Evolutionary conservation across 2,113 vertebrate genomes (phyloP).

Genomic region (Oreotragus oreotragus): DNA sequence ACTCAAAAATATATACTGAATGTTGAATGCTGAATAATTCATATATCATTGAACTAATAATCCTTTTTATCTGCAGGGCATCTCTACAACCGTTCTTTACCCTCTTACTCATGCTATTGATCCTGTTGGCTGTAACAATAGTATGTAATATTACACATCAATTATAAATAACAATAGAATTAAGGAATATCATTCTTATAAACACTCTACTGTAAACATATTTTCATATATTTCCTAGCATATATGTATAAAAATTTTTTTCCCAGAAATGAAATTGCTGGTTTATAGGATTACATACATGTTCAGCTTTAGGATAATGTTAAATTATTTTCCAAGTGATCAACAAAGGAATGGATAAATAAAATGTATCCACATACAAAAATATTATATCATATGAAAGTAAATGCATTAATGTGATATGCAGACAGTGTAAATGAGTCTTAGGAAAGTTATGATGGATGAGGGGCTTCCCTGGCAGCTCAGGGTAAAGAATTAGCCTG

Average conservation of each 20-base stretch:
- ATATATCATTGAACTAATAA: conserved; percentile 21
- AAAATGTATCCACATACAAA: not conserved
- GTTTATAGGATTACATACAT: not conserved
- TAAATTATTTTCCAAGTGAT: not conserved
- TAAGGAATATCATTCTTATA: not conserved
- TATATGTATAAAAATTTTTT: not conserved
- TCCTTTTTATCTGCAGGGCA: not conserved
- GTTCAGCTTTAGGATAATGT: not conserved
- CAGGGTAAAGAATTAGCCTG: not conserved
- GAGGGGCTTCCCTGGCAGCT: not conserved
- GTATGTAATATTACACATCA: not conserved
- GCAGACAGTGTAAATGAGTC: not conserved
- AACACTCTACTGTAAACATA: not conserved
- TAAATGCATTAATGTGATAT: not conserved
- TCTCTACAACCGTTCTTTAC: not conserved
- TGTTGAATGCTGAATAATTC: conserved; percentile 42
- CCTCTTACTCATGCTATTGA: not conserved
- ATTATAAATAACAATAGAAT: not conserved
- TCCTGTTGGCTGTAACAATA: not conserved
- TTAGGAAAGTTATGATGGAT: not conserved
- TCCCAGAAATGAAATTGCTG: not conserved
- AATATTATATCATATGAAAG: not conserved
- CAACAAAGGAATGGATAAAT: not conserved
- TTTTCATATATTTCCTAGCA: not conserved
- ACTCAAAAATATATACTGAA: conserved; percentile 3